Evolutionary conservation across 2,888 invertebrate genomes (phyloP), one percentile per base, ranked within the genome.

Genomic region (Frankliniella fusca): DNA sequence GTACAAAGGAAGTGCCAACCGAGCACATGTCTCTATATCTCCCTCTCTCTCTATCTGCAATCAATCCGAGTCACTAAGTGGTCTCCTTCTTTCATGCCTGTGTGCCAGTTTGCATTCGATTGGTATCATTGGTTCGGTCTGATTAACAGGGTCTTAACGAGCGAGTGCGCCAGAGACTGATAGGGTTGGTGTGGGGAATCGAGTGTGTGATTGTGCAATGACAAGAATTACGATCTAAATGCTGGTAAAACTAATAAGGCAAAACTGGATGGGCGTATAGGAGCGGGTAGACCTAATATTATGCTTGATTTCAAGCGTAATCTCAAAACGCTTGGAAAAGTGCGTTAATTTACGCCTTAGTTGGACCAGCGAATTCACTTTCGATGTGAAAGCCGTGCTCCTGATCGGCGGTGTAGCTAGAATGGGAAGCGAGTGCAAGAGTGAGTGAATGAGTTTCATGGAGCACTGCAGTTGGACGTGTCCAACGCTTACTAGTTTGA

Each of bases 401-500:
- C 38, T 38, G 5, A 38, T 38, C 5, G 38, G 38, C 38, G 38
- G 38, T 38, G 38, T 38, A 38, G 38, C 38, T 38, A 38, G 38
- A 3, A 61, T 2, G 54, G 12, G 54, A 54, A 15, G 18, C 61
- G n/a, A 61, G 61, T 61, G 61, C 18, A 61, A 20, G 61, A 15
- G 5, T 61, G 70, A 12, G 27, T 76, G 70, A 76, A 76, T 23
- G 70, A 12, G 38, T 38, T 38, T 38, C 38, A 38, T 38, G 38
- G 70, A 76, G 70, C 70, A 76, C 70, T 76, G 70, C 70, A 27
- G 70, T 76, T 76, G 70, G 70, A 76, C 27, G 12, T 10, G 0
- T 76, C 70, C 70, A 76, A 76, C 70, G 70, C 70, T 76, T 76
- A 38, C 70, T 76, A 76, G 70, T 76, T 76, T 76, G 70, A 23